Conservation (phyloP, 2,888 invertebrate genomes). For the Zaprionus obscuricornis region DNA sequence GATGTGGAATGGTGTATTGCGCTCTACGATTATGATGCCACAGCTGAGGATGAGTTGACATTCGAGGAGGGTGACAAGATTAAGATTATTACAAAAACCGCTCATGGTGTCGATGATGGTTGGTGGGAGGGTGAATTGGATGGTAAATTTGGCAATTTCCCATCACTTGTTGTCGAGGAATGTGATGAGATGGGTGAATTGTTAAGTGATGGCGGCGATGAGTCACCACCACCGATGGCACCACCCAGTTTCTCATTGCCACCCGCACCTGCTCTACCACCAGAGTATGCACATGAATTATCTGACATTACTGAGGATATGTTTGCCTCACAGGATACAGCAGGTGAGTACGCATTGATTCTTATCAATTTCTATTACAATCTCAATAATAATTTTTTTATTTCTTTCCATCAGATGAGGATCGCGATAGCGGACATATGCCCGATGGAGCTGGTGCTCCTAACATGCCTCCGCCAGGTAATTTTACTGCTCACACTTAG, state of each 20-base stretch:
- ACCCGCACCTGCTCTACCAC: slow-evolving; percentile 85
- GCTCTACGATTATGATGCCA: slow-evolving; percentile 97
- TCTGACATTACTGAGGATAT: slow-evolving; percentile 79
- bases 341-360: slow-evolving; percentile 71
- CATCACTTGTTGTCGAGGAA: slow-evolving; percentile 97
- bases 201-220: slow-evolving; percentile 85
- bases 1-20: slow-evolving; percentile 90
- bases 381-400: neutral
- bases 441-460: slow-evolving; percentile 78
- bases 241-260: slow-evolving; percentile 88
- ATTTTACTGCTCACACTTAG: slow-evolving; percentile 42
- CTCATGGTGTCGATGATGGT: slow-evolving; percentile 84
- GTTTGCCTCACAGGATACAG: slow-evolving; percentile 81
- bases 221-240: slow-evolving; percentile 90
- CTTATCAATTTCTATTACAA: neutral
- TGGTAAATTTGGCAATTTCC: slow-evolving; percentile 93
- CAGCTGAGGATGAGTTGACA: slow-evolving; percentile 93
- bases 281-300: slow-evolving; percentile 81
- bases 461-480: slow-evolving; percentile 83
- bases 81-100: slow-evolving; percentile 86
- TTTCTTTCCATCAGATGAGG: slow-evolving; percentile 67
- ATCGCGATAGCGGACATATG: slow-evolving; percentile 78
- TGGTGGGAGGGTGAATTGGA: slow-evolving; percentile 96
- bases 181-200: slow-evolving; percentile 93
- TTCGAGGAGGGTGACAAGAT: slow-evolving; percentile 94